Conservation (phyloP, 1,140 invertebrate genomes). For the Cyclina sinensis region DNA sequence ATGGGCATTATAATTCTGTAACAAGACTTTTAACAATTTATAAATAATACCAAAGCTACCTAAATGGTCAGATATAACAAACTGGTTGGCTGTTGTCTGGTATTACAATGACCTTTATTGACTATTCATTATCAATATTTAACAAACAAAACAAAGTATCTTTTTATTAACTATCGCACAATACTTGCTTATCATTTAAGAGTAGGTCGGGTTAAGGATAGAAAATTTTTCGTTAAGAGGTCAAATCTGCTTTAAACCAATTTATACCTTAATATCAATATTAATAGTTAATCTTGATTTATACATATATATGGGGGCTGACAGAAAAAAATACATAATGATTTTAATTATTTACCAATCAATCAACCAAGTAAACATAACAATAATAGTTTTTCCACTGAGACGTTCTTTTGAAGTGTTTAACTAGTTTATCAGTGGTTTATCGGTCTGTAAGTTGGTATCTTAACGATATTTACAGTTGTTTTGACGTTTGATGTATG, state of each 20-base stretch:
- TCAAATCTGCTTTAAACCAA: neutral
- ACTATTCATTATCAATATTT: neutral
- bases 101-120: neutral
- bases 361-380: neutral
- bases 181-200: neutral
- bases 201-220: no score
- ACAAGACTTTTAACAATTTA: neutral
- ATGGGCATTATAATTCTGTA: neutral
- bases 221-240: neutral
- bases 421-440: neutral
- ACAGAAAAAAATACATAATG: neutral
- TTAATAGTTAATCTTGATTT: neutral
- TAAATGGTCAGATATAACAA: neutral
- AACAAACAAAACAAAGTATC: neutral
- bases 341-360: neutral
- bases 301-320: neutral
- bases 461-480: slow-evolving; percentile 8
- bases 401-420: neutral
- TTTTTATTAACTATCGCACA: neutral
- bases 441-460: no score
- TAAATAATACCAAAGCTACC: neutral
- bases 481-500: neutral
- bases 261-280: neutral
- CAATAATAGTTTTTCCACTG: neutral
- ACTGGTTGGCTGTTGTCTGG: neutral